phyloP scores from a whole-genome alignment of 1,140 invertebrate genomes.

The Tachypleus tridentatus region DNA sequence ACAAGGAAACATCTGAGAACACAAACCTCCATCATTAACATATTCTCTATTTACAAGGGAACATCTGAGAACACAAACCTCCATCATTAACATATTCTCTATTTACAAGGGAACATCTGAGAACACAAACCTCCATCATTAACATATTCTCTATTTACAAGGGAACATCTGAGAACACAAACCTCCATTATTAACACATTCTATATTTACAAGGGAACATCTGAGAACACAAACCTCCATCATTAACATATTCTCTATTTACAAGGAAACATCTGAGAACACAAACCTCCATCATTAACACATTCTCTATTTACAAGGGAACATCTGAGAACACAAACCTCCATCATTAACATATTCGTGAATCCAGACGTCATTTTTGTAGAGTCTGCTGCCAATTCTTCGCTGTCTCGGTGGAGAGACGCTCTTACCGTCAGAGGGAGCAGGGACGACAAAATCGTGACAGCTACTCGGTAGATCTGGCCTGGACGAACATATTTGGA shows the following conservation, averaged over 20 bases:
- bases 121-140: too few relatives aligned
- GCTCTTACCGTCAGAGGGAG: constrained; percentile 28
- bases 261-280: too few relatives aligned
- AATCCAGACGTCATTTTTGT: constrained; percentile 25
- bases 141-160: too few relatives aligned
- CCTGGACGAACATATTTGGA: constrained; percentile 32
- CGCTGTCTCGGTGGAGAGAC: constrained; percentile 31
- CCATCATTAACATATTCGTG: constrained; percentile 29
- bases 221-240: too few relatives aligned
- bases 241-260: too few relatives aligned
- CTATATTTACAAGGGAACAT: too few relatives aligned
- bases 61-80: too few relatives aligned
- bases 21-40: constrained; percentile 30
- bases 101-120: too few relatives aligned
- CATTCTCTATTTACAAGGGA: constrained; percentile 8
- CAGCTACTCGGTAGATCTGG: constrained; percentile 31
- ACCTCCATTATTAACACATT: too few relatives aligned
- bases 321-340: constrained; percentile 22
- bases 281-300: constrained; percentile 30
- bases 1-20: too few relatives aligned
- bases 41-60: constrained; percentile 14
- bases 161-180: too few relatives aligned
- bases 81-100: too few relatives aligned
- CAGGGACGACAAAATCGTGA: constrained; percentile 26
- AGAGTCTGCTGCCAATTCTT: constrained; percentile 29